A percentile compares a stretch with the other conserved stretches of the same genome.
Evolutionary conservation across 2,113 vertebrate species (phyloP).

Genomic region (Otocyon megalotis): DNA sequence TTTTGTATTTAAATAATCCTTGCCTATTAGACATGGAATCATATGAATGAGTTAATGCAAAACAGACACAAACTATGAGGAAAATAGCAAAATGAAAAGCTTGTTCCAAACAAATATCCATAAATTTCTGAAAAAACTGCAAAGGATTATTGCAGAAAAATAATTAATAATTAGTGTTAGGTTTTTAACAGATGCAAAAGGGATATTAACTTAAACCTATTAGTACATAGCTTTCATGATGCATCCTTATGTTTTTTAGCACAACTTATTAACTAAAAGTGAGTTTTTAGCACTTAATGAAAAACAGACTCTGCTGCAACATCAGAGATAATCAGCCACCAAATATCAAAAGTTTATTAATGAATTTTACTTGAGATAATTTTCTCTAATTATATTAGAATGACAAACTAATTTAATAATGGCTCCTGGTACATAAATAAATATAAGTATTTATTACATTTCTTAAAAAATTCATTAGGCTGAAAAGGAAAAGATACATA

Average conservation of each 20-base stretch:
- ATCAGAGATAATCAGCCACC: slow-evolving; percentile 78
- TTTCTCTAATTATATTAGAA: slow-evolving; percentile 86
- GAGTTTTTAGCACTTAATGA: slow-evolving; percentile 78
- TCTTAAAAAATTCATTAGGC: slow-evolving; percentile 62
- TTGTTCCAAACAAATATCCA: slow-evolving; percentile 70
- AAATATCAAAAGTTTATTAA: slow-evolving; percentile 84
- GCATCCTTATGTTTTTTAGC: slow-evolving; percentile 86
- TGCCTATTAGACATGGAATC: slow-evolving; percentile 39
- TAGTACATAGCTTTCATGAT: slow-evolving; percentile 83
- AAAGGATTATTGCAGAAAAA: slow-evolving; percentile 79
- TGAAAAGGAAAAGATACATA: slow-evolving; percentile 26
- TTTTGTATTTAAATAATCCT: slow-evolving; percentile 59
- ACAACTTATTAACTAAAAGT: slow-evolving; percentile 84
- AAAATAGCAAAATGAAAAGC: slow-evolving; percentile 74
- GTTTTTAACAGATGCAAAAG: slow-evolving; percentile 82
- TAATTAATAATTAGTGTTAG: slow-evolving; percentile 82
- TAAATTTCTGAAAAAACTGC: slow-evolving; percentile 70
- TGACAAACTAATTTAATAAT: slow-evolving; percentile 85
- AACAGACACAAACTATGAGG: slow-evolving; percentile 54
- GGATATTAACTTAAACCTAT: slow-evolving; percentile 86
- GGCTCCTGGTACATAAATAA: slow-evolving; percentile 74
- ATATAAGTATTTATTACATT: slow-evolving; percentile 74
- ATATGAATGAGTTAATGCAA: neutral
- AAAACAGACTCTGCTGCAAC: slow-evolving; percentile 80
- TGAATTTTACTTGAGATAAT: slow-evolving; percentile 85